A percentile compares a stretch with the other conserved stretches of the same genome.
phyloP scores from a whole-genome alignment of 2,888 invertebrate species.

The Strigamia transsilvanica region DNA sequence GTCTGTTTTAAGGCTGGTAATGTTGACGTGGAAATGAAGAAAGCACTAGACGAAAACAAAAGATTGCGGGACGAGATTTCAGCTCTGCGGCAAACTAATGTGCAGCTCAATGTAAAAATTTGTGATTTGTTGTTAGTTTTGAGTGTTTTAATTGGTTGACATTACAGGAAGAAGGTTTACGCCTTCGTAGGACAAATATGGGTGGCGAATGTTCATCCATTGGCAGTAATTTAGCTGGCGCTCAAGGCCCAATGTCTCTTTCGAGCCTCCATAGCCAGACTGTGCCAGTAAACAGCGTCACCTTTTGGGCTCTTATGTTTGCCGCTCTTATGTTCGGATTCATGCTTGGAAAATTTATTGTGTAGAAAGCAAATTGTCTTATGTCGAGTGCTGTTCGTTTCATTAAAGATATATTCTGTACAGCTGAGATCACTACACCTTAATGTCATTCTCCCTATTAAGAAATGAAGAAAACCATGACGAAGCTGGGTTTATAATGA shows the following conservation, averaged over 20 bases:
- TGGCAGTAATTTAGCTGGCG: not conserved
- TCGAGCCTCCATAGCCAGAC: slow-evolving; percentile 16
- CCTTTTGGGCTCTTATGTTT: slow-evolving; percentile 7
- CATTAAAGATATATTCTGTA: slow-evolving; percentile 21
- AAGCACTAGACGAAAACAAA: slow-evolving; percentile 29
- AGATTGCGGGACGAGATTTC: slow-evolving; percentile 31
- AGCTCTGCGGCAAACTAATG: slow-evolving; percentile 33
- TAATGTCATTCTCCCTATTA: slow-evolving; percentile 8
- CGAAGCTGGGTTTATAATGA: not conserved
- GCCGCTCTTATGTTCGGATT: slow-evolving; percentile 28
- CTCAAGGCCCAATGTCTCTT: not conserved
- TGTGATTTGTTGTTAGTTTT: not conserved
- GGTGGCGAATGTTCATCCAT: not conserved
- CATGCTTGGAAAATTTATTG: slow-evolving; percentile 30
- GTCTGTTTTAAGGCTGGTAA: slow-evolving; percentile 26
- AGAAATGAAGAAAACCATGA: slow-evolving; percentile 2
- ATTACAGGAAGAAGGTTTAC: slow-evolving; percentile 34
- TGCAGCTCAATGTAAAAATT: slow-evolving; percentile 50
- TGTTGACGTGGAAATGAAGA: slow-evolving; percentile 29
- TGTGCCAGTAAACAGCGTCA: not conserved
- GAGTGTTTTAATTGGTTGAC: not conserved
- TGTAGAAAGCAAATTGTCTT: slow-evolving; percentile 27
- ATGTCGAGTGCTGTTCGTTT: not conserved
- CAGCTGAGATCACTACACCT: slow-evolving; percentile 40
- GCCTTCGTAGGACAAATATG: slow-evolving; percentile 8